A percentile compares a stretch with the other conserved stretches of the same genome.
These are phyloP conservation scores for Falcunculus frontatus DNA, from an alignment of 2,113 vertebrate species.

Conservation along the genomic window DNA sequence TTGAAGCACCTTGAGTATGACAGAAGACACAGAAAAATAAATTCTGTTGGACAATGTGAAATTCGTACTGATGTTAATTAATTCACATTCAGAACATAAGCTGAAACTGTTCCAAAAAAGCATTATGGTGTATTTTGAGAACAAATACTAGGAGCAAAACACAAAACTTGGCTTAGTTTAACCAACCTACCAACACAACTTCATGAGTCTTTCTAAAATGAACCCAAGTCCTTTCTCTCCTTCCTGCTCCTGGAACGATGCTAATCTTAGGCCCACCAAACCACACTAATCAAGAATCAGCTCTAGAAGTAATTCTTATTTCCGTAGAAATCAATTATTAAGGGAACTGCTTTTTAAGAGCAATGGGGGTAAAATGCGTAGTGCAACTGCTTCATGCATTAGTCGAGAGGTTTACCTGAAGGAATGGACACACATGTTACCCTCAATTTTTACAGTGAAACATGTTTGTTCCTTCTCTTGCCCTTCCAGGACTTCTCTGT, in stretches of 20 bases:
- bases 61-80: neutral
- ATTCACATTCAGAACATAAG: neutral
- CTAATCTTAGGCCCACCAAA: neutral
- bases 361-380: neutral
- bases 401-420: neutral
- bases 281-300: neutral
- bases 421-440: accelerated
- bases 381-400: neutral
- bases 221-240: neutral
- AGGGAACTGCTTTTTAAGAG: neutral
- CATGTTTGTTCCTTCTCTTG: neutral
- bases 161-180: neutral
- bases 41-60: neutral
- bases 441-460: neutral
- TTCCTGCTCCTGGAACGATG: neutral
- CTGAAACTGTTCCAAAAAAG: neutral
- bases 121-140: neutral
- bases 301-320: neutral
- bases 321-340: neutral
- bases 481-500: neutral
- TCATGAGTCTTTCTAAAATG: neutral
- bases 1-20: neutral
- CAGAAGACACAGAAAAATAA: neutral
- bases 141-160: neutral
- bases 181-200: neutral